Conservation (phyloP, 1,140 invertebrate genomes). For the Hesperophylax magnus region DNA sequence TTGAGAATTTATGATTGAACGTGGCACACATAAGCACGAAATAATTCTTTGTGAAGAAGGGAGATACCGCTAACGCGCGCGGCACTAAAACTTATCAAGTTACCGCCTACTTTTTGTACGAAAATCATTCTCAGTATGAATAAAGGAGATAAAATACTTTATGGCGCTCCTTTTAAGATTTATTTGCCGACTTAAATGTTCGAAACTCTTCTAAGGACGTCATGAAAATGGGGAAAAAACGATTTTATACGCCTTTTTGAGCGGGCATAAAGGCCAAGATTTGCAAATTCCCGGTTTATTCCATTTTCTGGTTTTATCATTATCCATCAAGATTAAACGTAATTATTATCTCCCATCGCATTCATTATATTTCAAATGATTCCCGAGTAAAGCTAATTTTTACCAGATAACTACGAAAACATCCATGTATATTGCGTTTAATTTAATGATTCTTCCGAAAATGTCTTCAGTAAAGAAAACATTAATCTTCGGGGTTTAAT, state of each 20-base stretch:
- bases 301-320: constrained; percentile 9
- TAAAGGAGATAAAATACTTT: constrained; percentile 57
- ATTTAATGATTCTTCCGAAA: not conserved
- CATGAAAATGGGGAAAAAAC: constrained; percentile 41
- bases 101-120: constrained; percentile 51
- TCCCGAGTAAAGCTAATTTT: constrained; percentile 12
- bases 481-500: not conserved
- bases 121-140: constrained; percentile 53
- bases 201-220: constrained; percentile 42
- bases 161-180: constrained; percentile 56
- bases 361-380: constrained; percentile 15
- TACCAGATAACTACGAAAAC: not conserved
- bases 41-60: constrained; percentile 24
- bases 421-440: not conserved
- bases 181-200: constrained; percentile 54
- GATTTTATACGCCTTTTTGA: constrained; percentile 43
- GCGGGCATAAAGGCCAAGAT: constrained; percentile 30
- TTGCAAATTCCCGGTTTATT: constrained; percentile 30
- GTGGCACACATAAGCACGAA: not conserved
- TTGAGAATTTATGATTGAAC: not conserved
- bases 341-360: constrained; percentile 31
- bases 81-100: constrained; percentile 52
- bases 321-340: constrained; percentile 25
- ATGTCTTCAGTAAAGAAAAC: not conserved
- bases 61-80: constrained; percentile 45